Evolutionary conservation across 2,113 vertebrate genomes (phyloP).

Genomic region (Phalacrocorax pelagicus): DNA sequence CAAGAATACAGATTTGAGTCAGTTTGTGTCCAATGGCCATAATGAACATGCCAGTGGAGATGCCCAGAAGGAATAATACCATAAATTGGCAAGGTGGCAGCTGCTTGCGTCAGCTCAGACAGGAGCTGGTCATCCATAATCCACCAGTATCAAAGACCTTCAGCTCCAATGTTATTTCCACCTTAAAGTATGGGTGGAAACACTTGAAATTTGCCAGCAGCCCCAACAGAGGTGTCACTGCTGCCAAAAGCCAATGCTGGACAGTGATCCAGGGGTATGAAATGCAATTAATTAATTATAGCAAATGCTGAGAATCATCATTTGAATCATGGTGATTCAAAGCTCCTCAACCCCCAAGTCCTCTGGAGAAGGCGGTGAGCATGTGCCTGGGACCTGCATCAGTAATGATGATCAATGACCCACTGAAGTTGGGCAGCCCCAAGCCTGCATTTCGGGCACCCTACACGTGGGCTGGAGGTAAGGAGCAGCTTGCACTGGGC

Average conservation of each 20-base stretch:
- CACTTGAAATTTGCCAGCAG: background rate
- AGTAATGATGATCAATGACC: background rate
- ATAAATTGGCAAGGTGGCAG: slow-evolving; percentile 20
- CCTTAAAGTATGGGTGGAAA: background rate
- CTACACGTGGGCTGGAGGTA: background rate
- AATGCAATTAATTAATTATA: background rate
- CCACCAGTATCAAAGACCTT: background rate
- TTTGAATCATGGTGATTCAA: background rate
- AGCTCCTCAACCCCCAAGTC: background rate
- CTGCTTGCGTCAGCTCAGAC: slow-evolving; percentile 33
- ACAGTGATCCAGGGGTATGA: background rate
- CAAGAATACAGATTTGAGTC: background rate
- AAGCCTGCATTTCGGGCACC: background rate
- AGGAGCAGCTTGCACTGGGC: background rate
- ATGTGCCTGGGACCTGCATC: rapidly evolving
- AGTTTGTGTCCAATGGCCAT: background rate
- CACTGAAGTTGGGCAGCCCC: background rate
- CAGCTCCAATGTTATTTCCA: background rate
- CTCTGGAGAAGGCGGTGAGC: rapidly evolving
- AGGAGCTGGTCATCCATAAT: slow-evolving; percentile 30
- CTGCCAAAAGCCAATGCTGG: background rate
- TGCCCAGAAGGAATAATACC: slow-evolving; percentile 31
- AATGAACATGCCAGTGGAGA: background rate
- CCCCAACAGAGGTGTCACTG: slow-evolving; percentile 4
- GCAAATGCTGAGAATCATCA: background rate